phyloP scores from a whole-genome alignment of 1,140 invertebrate species.

The Mya arenaria region DNA sequence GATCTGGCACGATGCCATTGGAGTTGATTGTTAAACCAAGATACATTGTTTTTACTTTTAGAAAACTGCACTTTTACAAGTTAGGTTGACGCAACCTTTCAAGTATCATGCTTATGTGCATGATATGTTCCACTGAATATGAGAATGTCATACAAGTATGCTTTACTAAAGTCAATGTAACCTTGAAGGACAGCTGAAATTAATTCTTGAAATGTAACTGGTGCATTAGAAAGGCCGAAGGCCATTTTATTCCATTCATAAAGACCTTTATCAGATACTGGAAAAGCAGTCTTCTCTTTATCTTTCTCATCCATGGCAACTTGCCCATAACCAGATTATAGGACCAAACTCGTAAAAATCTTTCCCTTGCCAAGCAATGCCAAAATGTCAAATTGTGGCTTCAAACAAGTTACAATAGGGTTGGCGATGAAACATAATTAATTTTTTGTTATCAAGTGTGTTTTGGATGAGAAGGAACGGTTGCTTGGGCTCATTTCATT shows the following conservation, averaged over 20 bases:
- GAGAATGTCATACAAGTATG: conserved; percentile 64
- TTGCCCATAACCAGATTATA: conserved; percentile 43
- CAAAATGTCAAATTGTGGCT: conserved; percentile 70
- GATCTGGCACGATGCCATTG: conserved; percentile 6
- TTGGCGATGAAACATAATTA: too few relatives aligned
- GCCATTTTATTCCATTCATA: conserved; percentile 61
- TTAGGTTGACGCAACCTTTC: neutral
- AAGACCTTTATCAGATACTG: conserved; percentile 27
- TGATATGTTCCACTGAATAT: conserved; percentile 36
- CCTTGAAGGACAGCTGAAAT: conserved; percentile 63
- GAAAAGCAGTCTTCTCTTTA: conserved; percentile 53
- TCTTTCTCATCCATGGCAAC: conserved; percentile 49
- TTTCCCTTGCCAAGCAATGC: conserved; percentile 45
- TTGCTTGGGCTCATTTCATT: too few relatives aligned
- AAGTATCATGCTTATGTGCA: neutral
- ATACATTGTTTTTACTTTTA: neutral
- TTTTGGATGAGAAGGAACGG: too few relatives aligned
- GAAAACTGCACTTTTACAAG: conserved; percentile 52
- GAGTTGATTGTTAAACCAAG: neutral
- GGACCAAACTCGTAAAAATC: conserved; percentile 60
- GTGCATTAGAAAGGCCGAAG: conserved; percentile 64
- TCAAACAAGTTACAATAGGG: too few relatives aligned
- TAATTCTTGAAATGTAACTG: conserved; percentile 64
- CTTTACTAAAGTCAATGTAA: conserved; percentile 19
- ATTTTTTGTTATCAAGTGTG: too few relatives aligned